phyloP scores from a whole-genome alignment of 2,888 invertebrate species.

The Salticus scenicus region DNA sequence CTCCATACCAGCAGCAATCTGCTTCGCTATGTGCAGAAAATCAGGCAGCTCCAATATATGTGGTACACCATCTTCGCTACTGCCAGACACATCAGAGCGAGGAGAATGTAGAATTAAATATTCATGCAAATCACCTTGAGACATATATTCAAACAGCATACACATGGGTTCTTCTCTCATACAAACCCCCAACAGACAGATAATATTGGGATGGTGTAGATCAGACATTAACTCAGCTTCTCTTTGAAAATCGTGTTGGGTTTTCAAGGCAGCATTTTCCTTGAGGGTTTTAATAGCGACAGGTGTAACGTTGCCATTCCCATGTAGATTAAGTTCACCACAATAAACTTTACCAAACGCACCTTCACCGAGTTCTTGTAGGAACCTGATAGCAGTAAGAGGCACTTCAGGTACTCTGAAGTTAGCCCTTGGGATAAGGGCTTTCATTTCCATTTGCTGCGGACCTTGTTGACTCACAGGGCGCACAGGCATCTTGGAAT shows the following conservation, averaged over 20 bases:
- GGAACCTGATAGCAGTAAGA: constrained; percentile 80
- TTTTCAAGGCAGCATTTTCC: constrained; percentile 84
- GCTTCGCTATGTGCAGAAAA: constrained; percentile 91
- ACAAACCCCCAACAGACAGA: constrained; percentile 84
- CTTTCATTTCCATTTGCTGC: constrained; percentile 87
- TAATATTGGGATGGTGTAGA: constrained; percentile 86
- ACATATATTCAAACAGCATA: constrained; percentile 99
- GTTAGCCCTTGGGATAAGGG: constrained; percentile 79
- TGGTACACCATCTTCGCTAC: constrained; percentile 79
- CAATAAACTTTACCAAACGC: constrained; percentile 94
- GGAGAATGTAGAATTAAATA: constrained; percentile 94
- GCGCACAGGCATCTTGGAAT: constrained; percentile 34
- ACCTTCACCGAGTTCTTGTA: constrained; percentile 95
- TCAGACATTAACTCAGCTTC: constrained; percentile 91
- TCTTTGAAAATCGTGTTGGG: constrained; percentile 86
- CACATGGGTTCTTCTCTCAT: constrained; percentile 77
- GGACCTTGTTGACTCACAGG: constrained; percentile 66
- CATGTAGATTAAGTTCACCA: constrained; percentile 75
- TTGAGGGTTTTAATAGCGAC: constrained; percentile 89
- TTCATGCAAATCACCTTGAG: constrained; percentile 95
- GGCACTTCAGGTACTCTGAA: constrained; percentile 88
- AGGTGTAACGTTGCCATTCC: constrained; percentile 76
- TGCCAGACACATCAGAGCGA: constrained; percentile 78
- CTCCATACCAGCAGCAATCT: constrained; percentile 85
- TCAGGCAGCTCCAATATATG: constrained; percentile 77